phyloP scores from a whole-genome alignment of 30 jellyfish, hydroid and myxozoan genomes.

The Chironex yamaguchii region DNA sequence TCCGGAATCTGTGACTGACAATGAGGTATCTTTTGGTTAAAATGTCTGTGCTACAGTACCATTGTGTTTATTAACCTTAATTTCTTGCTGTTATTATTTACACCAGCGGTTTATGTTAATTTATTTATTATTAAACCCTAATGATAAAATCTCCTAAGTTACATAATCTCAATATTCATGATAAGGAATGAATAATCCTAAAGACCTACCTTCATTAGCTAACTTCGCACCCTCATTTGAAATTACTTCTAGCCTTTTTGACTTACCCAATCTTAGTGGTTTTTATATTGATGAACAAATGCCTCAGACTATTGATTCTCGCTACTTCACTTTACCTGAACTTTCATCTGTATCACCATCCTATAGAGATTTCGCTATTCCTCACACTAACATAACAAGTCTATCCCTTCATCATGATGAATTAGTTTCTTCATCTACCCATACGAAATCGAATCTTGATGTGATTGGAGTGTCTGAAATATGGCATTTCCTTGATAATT shows the following conservation, averaged over 20 bases:
- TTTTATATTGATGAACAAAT: conserved; percentile 41
- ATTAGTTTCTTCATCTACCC: conserved; percentile 47
- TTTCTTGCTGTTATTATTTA: too few species aligned
- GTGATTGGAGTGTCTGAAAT: conserved; percentile 63
- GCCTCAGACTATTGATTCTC: conserved; percentile 61
- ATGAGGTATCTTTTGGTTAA: too few species aligned
- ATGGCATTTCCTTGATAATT: conserved; percentile 17
- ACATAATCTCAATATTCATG: too few species aligned
- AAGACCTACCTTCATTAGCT: conserved; percentile 35
- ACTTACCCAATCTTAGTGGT: conserved; percentile 57
- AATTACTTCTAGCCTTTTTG: conserved; percentile 17
- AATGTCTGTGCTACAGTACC: too few species aligned
- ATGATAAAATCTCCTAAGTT: too few species aligned
- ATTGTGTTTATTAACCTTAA: too few species aligned
- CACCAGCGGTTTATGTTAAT: too few species aligned
- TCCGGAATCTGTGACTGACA: too few species aligned
- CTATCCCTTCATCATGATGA: conserved; percentile 67
- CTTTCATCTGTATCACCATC: conserved; percentile 41
- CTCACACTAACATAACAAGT: conserved; percentile 48
- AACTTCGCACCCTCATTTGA: conserved; percentile 53
- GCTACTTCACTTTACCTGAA: conserved; percentile 50
- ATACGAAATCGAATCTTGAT: conserved; percentile 39
- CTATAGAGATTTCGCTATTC: conserved; percentile 45
- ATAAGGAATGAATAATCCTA: too few species aligned
- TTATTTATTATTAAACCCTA: too few species aligned